Evolutionary conservation across 2,888 invertebrate genomes (phyloP).

Genomic region (Liopterus haemorrhoidalis): DNA sequence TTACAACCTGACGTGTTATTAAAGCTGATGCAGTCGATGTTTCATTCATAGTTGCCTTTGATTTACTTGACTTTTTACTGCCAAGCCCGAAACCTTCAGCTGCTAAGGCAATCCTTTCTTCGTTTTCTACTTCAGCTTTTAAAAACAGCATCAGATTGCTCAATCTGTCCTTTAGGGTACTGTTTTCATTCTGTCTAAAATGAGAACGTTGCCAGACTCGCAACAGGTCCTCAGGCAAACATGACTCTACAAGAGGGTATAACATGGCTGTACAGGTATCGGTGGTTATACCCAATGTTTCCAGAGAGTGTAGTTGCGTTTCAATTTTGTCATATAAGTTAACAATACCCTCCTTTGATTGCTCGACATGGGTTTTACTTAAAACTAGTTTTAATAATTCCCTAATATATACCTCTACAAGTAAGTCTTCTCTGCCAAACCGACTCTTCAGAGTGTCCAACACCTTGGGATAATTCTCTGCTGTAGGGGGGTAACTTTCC

Average conservation of each 20-base stretch:
- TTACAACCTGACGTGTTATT: not conserved
- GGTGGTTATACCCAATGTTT: conserved; percentile 32
- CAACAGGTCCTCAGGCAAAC: conserved; percentile 33
- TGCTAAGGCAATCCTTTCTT: not conserved
- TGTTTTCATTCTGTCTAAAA: not conserved
- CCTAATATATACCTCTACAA: conserved; percentile 36
- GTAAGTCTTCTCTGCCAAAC: conserved; percentile 35
- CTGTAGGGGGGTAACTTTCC: conserved; percentile 27
- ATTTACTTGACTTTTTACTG: not conserved
- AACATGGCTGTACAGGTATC: conserved; percentile 36
- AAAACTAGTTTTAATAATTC: conserved; percentile 35
- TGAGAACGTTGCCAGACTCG: conserved; percentile 31
- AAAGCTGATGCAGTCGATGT: not conserved
- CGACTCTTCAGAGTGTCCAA: conserved; percentile 31
- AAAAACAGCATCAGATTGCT: not conserved
- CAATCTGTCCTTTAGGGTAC: not conserved
- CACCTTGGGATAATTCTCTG: conserved; percentile 28
- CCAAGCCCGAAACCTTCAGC: not conserved
- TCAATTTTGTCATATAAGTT: conserved; percentile 34
- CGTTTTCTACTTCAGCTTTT: not conserved
- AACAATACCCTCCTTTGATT: conserved; percentile 22
- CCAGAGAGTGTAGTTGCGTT: conserved; percentile 34
- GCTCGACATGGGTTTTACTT: conserved; percentile 26
- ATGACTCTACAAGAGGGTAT: conserved; percentile 37
- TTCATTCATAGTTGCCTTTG: too few relatives aligned